Evolutionary conservation across 37 sponge, comb jelly and placozoan species (phyloP), one percentile per base, ranked within the genome.

Genomic region (Beroe forskalii): DNA sequence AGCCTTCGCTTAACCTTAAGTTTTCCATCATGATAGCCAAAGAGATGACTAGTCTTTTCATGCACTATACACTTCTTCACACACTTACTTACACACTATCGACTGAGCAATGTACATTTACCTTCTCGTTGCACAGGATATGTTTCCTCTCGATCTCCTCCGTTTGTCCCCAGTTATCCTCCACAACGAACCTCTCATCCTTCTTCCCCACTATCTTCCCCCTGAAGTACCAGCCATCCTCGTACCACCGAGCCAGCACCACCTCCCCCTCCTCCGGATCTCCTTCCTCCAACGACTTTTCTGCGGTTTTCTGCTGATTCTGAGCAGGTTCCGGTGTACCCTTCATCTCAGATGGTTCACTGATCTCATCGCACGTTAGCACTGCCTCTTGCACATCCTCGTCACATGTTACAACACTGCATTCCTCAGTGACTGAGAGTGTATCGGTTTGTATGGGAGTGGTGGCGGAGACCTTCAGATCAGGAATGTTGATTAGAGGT

Each of bases 371-470:
- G 27, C 28, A 27, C 3, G 86, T 44, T 1, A 20, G 27, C 28
- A 42, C 86, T 28, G 37, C 24, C 2, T 41, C 44, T 17, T 17
- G 4, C 8, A 30, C 86, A 19, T 19, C 42, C 64, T 20, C 64
- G 23, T 40, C 66, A 38, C 6, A 8, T 23, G 41, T 24, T 14
- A 89, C 35, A 14, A 90, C 86, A 39, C 38, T 44, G 1, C 14
- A 8, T 12, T 44, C 86, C 4, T 80, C 86, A 3, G 9, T 23
- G 23, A 80, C 86, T 44, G 86, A 80, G 25, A 80, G 35, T 25
- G 42, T 41, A 44, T 80, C 86, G 9, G 86, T 80, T 37, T 80
- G 86, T 80, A 80, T 80, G 24, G 44, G 86, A 43, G 86, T 80
- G 4, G 86, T 44, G 8, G 86, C 86, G 14, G 86, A 80, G 20